These are phyloP conservation scores for Drosophila mayaguana DNA, from an alignment of 2,888 invertebrate species.

Conservation along the genomic window DNA sequence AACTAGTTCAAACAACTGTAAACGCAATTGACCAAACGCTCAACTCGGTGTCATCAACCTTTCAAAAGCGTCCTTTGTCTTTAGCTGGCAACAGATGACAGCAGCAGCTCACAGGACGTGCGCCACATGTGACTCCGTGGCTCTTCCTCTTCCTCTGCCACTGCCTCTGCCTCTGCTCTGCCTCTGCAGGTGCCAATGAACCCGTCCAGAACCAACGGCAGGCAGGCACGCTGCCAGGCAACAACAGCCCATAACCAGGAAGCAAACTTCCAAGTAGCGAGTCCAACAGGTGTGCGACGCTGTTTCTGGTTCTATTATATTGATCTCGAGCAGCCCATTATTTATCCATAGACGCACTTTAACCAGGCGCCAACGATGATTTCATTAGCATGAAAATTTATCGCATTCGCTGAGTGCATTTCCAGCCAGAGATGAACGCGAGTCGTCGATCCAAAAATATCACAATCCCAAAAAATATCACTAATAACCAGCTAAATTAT, in stretches of 20 bases:
- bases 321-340: conserved; percentile 29
- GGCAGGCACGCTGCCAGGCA: conserved; percentile 19
- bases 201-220: conserved; percentile 19
- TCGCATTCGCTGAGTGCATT: conserved; percentile 27
- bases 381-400: conserved; percentile 56
- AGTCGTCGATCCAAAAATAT: neutral
- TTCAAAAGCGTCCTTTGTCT: conserved; percentile 71
- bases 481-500: no score
- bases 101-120: conserved; percentile 64
- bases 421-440: neutral
- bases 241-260: conserved; percentile 60
- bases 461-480: no score
- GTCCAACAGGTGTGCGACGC: conserved; percentile 63
- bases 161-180: neutral
- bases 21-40: conserved; percentile 62
- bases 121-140: conserved; percentile 59
- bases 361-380: conserved; percentile 36
- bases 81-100: conserved; percentile 70
- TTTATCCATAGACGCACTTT: conserved; percentile 55
- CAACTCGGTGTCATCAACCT: conserved; percentile 74
- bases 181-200: conserved; percentile 61
- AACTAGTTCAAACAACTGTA: conserved; percentile 81
- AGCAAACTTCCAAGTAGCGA: conserved; percentile 47
- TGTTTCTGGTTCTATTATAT: conserved; percentile 12
- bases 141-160: conserved; percentile 14